Evolutionary conservation across 2,888 invertebrate species (phyloP).

Genomic region (Vesta saturnalis): DNA sequence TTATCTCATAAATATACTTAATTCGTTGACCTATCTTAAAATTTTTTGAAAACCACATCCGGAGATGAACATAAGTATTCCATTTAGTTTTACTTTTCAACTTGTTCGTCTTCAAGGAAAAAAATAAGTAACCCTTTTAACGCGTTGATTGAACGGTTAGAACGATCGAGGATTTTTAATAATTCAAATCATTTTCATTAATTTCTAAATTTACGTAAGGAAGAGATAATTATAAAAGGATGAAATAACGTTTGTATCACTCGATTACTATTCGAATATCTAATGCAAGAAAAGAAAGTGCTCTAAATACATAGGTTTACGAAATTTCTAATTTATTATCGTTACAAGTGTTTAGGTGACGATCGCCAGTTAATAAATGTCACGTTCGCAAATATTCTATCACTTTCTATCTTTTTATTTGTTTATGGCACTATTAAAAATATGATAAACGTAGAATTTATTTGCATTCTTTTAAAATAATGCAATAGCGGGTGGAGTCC

Average conservation of each 20-base stretch:
- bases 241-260: not conserved
- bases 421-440: no score
- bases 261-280: slow-evolving; percentile 5
- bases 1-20: not conserved
- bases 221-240: not conserved
- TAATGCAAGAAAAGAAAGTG: slow-evolving; percentile 33
- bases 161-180: not conserved
- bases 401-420: slow-evolving; percentile 1
- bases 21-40: not conserved
- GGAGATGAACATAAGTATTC: slow-evolving; percentile 1
- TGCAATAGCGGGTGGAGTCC: no score
- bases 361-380: slow-evolving; percentile 24
- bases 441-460: no score
- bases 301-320: slow-evolving; percentile 32
- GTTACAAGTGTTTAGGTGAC: slow-evolving; percentile 11
- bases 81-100: not conserved
- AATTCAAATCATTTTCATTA: not conserved
- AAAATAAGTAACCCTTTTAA: no score
- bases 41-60: not conserved
- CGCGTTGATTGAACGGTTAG: not conserved
- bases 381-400: not conserved
- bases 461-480: no score
- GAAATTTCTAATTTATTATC: slow-evolving; percentile 36
- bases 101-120: no score
- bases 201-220: not conserved